A percentile compares a stretch with the other conserved stretches of the same genome.
These are phyloP conservation scores for Priocnemis perturbator DNA, from an alignment of 2,888 invertebrate genomes.

Conservation along the genomic window DNA sequence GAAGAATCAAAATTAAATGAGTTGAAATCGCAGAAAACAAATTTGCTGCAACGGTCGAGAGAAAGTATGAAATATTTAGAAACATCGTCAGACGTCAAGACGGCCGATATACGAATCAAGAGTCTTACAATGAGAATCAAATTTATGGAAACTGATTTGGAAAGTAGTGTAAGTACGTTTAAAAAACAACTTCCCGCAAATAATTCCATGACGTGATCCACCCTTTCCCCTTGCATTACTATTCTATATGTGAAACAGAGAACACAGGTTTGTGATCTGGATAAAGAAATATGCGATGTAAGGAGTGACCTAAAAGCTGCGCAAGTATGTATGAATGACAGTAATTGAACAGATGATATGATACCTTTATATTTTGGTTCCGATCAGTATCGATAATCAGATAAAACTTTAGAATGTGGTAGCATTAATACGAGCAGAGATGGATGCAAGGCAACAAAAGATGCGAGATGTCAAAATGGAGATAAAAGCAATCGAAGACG, in stretches of 20 bases:
- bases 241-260: conserved; percentile 70
- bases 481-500: conserved; percentile 95
- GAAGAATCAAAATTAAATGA: conserved; percentile 97
- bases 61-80: conserved; percentile 95
- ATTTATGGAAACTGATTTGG: conserved; percentile 92
- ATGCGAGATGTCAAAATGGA: conserved; percentile 91
- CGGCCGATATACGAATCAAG: conserved; percentile 95
- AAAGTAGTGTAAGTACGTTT: conserved; percentile 83
- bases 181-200: not conserved
- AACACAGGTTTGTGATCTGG: conserved; percentile 81
- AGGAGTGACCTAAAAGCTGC: too few relatives aligned
- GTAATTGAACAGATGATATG: not conserved
- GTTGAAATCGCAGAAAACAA: conserved; percentile 88
- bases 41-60: conserved; percentile 90
- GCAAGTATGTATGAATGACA: conserved; percentile 10
- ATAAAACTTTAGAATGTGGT: conserved; percentile 37
- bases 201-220: conserved; percentile 1
- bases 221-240: conserved; percentile 1
- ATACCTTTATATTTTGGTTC: too few relatives aligned
- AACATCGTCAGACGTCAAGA: conserved; percentile 97
- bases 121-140: conserved; percentile 93
- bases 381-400: conserved; percentile 65
- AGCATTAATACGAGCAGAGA: conserved; percentile 56
- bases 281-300: conserved; percentile 76
- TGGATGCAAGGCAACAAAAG: conserved; percentile 81